Percentiles rank a stretch among this genome's conserved stretches.
Evolutionary conservation across 2,113 vertebrate genomes (phyloP).

Genomic region (Myiopsitta monachus): DNA sequence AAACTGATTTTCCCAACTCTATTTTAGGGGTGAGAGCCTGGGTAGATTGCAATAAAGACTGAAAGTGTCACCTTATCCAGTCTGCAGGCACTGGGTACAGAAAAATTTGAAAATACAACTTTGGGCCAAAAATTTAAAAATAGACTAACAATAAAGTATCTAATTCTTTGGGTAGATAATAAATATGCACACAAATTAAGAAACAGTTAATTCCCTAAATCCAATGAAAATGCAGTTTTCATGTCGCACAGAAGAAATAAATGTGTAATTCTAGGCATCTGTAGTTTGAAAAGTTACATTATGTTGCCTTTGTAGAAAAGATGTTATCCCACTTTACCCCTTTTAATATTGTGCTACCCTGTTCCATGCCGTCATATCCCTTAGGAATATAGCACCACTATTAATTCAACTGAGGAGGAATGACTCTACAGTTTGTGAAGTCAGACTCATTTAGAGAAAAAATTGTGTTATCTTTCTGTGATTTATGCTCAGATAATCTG

Average conservation of each 20-base stretch:
- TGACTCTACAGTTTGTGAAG: background rate
- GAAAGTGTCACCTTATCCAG: background rate
- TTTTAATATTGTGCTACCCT: background rate
- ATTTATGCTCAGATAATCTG: background rate
- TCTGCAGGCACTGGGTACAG: background rate
- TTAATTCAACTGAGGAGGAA: background rate
- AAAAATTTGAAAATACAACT: background rate
- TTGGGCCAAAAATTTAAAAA: background rate
- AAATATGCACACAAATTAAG: background rate
- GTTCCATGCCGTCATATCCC: too few species aligned
- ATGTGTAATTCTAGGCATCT: background rate
- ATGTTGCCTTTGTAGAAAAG: background rate
- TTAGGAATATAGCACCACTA: background rate
- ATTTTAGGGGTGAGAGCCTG: background rate
- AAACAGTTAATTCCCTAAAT: background rate
- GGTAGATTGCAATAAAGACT: background rate
- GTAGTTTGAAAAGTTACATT: background rate
- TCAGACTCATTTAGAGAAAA: background rate
- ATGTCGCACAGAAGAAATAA: background rate
- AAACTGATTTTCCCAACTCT: background rate
- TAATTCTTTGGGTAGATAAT: background rate
- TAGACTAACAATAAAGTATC: background rate
- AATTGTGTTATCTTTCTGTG: background rate
- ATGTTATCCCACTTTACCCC: background rate
- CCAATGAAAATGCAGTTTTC: background rate